Conservation (phyloP, 2,113 vertebrate genomes). For the Sebastes schlegelii region DNA sequence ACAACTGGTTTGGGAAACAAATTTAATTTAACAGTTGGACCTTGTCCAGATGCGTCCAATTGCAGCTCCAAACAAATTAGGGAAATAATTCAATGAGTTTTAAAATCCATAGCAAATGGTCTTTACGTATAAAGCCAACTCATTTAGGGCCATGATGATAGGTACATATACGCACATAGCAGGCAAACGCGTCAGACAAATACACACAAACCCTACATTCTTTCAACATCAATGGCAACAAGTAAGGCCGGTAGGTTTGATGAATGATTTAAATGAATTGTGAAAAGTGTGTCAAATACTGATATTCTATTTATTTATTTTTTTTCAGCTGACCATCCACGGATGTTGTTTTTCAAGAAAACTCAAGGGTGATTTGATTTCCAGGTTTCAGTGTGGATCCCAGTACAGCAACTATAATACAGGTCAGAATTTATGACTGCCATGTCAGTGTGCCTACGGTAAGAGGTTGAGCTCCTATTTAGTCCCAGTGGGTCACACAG, state of each 20-base stretch:
- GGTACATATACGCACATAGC: conserved; percentile 8
- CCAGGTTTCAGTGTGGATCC: conserved; percentile 3
- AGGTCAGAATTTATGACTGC: conserved; percentile 13
- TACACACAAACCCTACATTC: conserved; percentile 17
- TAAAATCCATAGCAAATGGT: conserved; percentile 45
- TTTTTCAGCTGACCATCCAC: not conserved
- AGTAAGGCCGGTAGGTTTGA: not conserved
- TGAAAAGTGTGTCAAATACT: conserved; percentile 25
- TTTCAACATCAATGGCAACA: conserved; percentile 25
- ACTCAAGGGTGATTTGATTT: not conserved
- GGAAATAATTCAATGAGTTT: conserved; percentile 63
- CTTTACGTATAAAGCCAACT: conserved; percentile 21
- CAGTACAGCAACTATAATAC: not conserved
- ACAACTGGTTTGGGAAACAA: conserved; percentile 48
- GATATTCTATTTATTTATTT: not conserved
- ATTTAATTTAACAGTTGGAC: conserved; percentile 52
- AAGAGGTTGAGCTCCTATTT: conserved; percentile 56
- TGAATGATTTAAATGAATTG: conserved; percentile 29
- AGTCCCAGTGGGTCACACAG: conserved; percentile 71
- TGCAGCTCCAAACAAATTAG: conserved; percentile 36
- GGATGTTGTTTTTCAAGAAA: not conserved
- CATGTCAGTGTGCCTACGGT: conserved; percentile 17
- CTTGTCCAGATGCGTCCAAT: conserved; percentile 36
- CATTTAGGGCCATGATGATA: not conserved
- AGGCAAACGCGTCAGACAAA: not conserved